These are phyloP conservation scores for Biston betularia DNA, from an alignment of 2,888 invertebrate genomes.

Conservation along the genomic window DNA sequence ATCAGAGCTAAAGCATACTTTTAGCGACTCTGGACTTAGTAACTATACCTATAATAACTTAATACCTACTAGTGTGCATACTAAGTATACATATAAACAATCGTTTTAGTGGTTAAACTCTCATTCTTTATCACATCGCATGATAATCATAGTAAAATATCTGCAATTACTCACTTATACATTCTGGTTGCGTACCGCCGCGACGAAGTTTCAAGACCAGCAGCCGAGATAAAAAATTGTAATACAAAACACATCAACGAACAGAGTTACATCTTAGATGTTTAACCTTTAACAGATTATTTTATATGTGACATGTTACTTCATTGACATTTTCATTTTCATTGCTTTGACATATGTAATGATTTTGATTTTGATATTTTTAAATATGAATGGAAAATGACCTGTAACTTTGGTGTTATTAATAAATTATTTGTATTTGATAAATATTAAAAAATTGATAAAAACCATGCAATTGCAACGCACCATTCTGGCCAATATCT, in stretches of 20 bases:
- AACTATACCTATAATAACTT: background rate
- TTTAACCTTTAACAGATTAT: background rate
- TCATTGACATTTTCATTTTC: too few species aligned
- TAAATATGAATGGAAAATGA: too few species aligned
- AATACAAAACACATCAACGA: background rate
- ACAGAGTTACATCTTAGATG: too few species aligned
- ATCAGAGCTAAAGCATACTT: background rate
- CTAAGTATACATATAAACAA: conserved; percentile 3
- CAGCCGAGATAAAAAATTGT: background rate
- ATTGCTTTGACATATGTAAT: too few species aligned
- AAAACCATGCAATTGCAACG: too few species aligned
- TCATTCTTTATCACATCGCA: conserved; percentile 42
- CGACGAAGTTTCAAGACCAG: conserved; percentile 21
- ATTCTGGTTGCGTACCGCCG: conserved; percentile 22
- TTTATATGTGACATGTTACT: too few species aligned
- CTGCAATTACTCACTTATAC: conserved; percentile 47
- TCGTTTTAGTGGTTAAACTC: conserved; percentile 55
- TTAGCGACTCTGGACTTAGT: background rate
- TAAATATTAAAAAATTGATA: too few species aligned
- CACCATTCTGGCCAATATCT: too few species aligned
- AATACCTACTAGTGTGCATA: conserved; percentile 1
- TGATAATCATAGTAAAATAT: conserved; percentile 47
- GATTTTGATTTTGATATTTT: too few species aligned
- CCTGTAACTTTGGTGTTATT: too few species aligned
- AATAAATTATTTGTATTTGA: too few species aligned